Base-by-base conservation (phyloP, 2,797 vertebrate species). In the Crocodylus rhombifer region DNA sequence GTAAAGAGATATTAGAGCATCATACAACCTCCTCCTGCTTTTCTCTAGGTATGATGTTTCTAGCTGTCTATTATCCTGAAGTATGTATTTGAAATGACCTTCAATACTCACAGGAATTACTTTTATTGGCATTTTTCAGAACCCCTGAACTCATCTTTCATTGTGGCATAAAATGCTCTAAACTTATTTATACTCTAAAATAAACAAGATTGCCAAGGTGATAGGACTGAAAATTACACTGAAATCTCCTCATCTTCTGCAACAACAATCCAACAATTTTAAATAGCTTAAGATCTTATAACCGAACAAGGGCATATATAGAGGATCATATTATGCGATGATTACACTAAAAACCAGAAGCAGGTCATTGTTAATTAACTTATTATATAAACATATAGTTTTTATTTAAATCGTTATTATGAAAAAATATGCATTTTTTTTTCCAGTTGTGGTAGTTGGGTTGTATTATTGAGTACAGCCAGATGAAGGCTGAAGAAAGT, bases 21-120 rank as follows among this genome's bases (percentile, higher is more conserved):
- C 89, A 60, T 12, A 60, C 94, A 82, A 85, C 63, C 73, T 95
- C 77, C 87, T 94, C 73, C 88, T 88, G 77, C 89, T 96, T 96
- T 85, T 95, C 88, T 87, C 88, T n/a, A 62, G 94, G 87, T 42
- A 14, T 95, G 90, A 97, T 92, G 92, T 95, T 96, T 93, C 93
- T 90, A 93, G 96, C 80, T 28, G 76, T 79, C 94, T 92, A 81
- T 97, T 94, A 97, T 90, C 94, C 95, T 95, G 67, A 90, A 75
- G 67, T 4, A 25, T 90, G 8, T 2, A 51, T 61, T 94, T 93
- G 88, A 93, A 95, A 91, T 89, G 81, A 91, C 89, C 93, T 12
- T 26, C 4, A 89, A 87, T 84, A 60, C 82, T 87, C 76, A 77
- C 92, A 91, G 94, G 88, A 89, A 87, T 87, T 74, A 89, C 56